A percentile compares a stretch with the other conserved stretches of the same genome.
Conservation (phyloP, 1,140 invertebrate genomes). For the Leguminivora glycinivorella region DNA sequence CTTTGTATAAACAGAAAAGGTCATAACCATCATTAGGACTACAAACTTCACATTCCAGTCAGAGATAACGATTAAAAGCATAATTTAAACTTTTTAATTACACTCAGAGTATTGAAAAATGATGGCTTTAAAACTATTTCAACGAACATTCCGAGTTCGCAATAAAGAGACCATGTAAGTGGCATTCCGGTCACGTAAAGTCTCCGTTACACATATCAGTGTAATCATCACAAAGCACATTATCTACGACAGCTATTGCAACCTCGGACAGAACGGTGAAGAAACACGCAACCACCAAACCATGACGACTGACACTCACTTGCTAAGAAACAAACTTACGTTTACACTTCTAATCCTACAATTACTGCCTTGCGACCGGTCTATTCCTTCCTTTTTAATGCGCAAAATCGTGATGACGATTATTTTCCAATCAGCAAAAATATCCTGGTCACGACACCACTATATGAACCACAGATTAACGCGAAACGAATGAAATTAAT, state of each 20-base stretch:
- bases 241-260: conserved; percentile 66
- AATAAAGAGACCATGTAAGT: conserved; percentile 27
- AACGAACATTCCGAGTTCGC: conserved; percentile 20
- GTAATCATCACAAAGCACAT: conserved; percentile 52
- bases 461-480: conserved; percentile 19
- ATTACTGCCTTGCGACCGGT: not conserved
- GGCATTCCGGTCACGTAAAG: conserved; percentile 48
- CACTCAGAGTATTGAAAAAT: conserved; percentile 22
- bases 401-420: not conserved
- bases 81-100: conserved; percentile 7
- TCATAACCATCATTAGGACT: not conserved
- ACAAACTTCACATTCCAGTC: not conserved
- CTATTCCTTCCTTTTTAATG: not conserved
- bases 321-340: conserved; percentile 36
- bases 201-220: conserved; percentile 59
- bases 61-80: conserved; percentile 9
- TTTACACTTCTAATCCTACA: not conserved
- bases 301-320: conserved; percentile 64
- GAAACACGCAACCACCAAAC: conserved; percentile 57
- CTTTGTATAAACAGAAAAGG: not conserved
- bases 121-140: conserved; percentile 24
- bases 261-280: conserved; percentile 54
- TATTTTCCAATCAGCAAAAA: not conserved
- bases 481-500: conserved; percentile 7
- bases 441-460: not conserved